Percentiles rank a stretch among this genome's conserved stretches.
Evolutionary conservation across 1,140 invertebrate species (phyloP).

Genomic region (Oncopeltus fasciatus): DNA sequence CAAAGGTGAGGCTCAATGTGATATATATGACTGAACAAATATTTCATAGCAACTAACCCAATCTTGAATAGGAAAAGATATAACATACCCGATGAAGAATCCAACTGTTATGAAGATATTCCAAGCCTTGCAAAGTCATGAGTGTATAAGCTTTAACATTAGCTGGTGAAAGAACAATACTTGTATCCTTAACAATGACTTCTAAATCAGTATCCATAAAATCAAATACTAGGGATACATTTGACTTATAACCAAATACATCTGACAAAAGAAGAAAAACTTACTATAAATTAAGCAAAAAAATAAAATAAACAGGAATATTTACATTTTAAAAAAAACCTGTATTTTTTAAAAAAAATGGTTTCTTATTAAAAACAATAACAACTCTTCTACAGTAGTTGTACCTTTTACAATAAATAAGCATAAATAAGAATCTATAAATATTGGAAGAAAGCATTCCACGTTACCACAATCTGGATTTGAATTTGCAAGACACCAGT

Average conservation of each 20-base stretch:
- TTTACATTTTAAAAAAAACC: neutral
- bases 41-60: too few relatives aligned
- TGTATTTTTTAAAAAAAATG: neutral
- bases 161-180: conserved; percentile 74
- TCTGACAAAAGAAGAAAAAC: conserved; percentile 43
- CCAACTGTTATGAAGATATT: conserved; percentile 93
- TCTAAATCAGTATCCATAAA: conserved; percentile 99
- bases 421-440: too few relatives aligned
- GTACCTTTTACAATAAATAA: too few relatives aligned
- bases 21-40: too few relatives aligned
- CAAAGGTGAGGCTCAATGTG: too few relatives aligned
- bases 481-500: too few relatives aligned
- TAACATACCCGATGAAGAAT: conserved; percentile 75
- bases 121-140: conserved; percentile 86
- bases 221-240: conserved; percentile 98
- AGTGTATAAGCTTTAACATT: conserved; percentile 94
- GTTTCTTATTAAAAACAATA: neutral
- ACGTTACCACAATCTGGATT: too few relatives aligned
- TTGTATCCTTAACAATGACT: conserved; percentile 72
- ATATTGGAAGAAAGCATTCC: too few relatives aligned
- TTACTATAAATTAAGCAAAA: neutral
- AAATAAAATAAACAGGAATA: neutral
- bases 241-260: conserved; percentile 95
- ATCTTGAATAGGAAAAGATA: too few relatives aligned
- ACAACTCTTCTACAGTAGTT: too few relatives aligned